phyloP scores from a whole-genome alignment of 2,888 invertebrate species.

The Drosophila yooni region DNA sequence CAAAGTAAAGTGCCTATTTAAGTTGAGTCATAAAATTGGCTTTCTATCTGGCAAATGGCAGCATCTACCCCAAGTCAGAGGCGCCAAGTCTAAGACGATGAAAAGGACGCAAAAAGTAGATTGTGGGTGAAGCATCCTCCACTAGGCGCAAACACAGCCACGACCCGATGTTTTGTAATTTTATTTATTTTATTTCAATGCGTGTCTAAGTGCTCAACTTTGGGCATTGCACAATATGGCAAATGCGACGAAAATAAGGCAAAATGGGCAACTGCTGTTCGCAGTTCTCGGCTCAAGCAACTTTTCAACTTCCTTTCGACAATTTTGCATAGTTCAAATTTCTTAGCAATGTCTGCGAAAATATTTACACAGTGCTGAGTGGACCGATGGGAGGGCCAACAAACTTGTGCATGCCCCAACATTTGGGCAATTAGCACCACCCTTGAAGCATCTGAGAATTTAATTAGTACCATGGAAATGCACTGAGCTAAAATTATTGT shows the following conservation, averaged over 20 bases:
- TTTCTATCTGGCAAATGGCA: constrained; percentile 74
- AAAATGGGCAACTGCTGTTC: constrained; percentile 9
- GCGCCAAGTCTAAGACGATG: constrained; percentile 3
- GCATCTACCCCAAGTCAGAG: constrained; percentile 4
- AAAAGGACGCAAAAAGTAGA: neutral
- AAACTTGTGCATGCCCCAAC: constrained; percentile 12
- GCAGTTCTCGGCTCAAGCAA: constrained; percentile 3
- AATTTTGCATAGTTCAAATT: constrained; percentile 51
- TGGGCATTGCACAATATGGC: constrained; percentile 52
- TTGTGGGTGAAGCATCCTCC: neutral
- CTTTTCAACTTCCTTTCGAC: constrained; percentile 12
- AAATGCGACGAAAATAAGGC: constrained; percentile 10
- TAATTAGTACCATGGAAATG: constrained; percentile 30
- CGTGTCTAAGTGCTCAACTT: constrained; percentile 74
- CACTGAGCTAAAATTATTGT: neutral
- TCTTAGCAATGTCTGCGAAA: constrained; percentile 22
- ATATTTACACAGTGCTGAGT: constrained; percentile 16
- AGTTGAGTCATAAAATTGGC: constrained; percentile 82
- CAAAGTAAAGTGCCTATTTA: constrained; percentile 81
- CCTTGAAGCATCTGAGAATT: constrained; percentile 33
- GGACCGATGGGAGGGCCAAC: neutral
- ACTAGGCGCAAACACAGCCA: constrained; percentile 9
- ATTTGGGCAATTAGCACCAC: constrained; percentile 39
- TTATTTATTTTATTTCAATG: constrained; percentile 79
- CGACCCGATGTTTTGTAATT: constrained; percentile 61